A percentile compares a stretch with the other conserved stretches of the same genome.
Conservation (phyloP, 2,113 vertebrate genomes). For the Urocolius indicus region DNA sequence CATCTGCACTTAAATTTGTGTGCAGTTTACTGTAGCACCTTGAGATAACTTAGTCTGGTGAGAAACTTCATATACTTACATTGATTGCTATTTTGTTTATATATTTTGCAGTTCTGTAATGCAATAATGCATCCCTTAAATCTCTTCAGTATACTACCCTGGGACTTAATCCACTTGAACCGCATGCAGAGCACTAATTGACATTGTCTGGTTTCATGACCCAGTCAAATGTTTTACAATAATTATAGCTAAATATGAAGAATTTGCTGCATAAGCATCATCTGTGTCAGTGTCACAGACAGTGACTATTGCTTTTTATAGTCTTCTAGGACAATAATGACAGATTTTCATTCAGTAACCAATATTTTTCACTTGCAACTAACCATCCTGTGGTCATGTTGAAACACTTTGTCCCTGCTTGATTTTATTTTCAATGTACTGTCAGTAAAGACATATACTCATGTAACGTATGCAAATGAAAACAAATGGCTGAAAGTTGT, state of each 20-base stretch:
- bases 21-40: not conserved
- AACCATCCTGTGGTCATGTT: no score
- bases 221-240: constrained; percentile 1
- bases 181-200: constrained; percentile 5
- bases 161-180: not conserved
- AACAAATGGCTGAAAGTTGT: not conserved
- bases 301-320: not conserved
- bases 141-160: not conserved
- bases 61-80: not conserved
- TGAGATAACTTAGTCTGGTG: not conserved
- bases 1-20: not conserved
- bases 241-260: constrained; percentile 12
- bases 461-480: not conserved
- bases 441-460: not conserved
- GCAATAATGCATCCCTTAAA: constrained; percentile 8
- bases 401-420: not conserved
- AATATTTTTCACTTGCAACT: not conserved
- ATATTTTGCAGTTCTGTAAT: not conserved
- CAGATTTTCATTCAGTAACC: not conserved
- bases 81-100: not conserved
- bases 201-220: constrained; percentile 1
- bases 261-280: not conserved
- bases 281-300: not conserved
- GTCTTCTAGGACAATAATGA: not conserved
- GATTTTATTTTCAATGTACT: not conserved